These are phyloP conservation scores for Istiophorus platypterus DNA, from an alignment of 2,113 vertebrate species.

Conservation along the genomic window DNA sequence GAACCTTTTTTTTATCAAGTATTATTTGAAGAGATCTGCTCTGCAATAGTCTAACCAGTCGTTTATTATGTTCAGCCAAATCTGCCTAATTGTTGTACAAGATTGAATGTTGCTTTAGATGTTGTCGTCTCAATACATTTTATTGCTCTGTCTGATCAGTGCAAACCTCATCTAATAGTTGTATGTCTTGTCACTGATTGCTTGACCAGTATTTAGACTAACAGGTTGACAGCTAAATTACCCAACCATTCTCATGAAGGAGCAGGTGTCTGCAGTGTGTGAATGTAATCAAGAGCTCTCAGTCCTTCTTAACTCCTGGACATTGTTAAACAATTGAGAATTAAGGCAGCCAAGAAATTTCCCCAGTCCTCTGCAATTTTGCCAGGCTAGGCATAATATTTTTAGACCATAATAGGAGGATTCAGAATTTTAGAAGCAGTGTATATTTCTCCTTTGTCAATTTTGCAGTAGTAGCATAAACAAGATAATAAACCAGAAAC, in stretches of 20 bases:
- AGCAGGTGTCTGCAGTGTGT: constrained; percentile 54
- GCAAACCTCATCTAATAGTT: not conserved
- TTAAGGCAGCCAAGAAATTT: not conserved
- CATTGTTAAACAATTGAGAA: not conserved
- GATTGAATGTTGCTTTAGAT: not conserved
- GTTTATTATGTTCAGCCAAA: not conserved
- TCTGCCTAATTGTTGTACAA: not conserved
- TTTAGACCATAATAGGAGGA: not conserved
- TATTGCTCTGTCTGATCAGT: not conserved
- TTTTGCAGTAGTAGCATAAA: not conserved
- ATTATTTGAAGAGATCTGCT: not conserved
- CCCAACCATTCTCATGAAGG: not conserved
- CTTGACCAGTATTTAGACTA: not conserved
- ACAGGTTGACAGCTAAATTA: constrained; percentile 31
- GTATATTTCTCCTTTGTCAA: too few relatives aligned
- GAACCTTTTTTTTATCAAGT: not conserved
- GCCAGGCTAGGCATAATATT: not conserved
- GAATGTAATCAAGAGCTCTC: constrained; percentile 29
- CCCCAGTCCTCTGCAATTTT: not conserved
- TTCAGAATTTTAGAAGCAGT: not conserved
- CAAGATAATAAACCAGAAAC: not conserved
- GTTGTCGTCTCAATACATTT: not conserved
- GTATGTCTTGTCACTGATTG: not conserved
- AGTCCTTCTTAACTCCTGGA: constrained; percentile 10
- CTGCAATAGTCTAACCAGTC: not conserved